Evolutionary conservation across 2,888 invertebrate genomes (phyloP).

Genomic region (Pterobdella sp.): DNA sequence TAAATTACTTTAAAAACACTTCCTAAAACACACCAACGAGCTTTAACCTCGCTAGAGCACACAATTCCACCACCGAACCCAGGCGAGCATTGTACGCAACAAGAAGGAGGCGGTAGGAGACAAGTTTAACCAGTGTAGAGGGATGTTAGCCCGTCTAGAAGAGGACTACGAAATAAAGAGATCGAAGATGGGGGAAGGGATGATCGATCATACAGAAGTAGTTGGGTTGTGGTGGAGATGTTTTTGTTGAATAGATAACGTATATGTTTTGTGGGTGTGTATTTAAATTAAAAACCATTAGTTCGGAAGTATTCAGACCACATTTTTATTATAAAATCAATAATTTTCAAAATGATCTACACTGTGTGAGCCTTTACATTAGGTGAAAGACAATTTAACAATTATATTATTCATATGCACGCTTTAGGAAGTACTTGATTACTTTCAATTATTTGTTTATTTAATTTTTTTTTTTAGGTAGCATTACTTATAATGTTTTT

Average conservation of each 20-base stretch:
- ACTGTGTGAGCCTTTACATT: no score
- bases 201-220: neutral
- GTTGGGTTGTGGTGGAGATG: neutral
- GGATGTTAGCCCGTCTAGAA: neutral
- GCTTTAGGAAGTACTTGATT: no score
- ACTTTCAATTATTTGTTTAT: no score
- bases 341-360: no score
- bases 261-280: neutral
- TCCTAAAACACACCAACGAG: neutral
- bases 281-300: no score
- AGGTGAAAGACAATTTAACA: no score
- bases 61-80: neutral
- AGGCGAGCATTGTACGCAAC: slow-evolving; percentile 25
- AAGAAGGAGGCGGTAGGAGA: slow-evolving; percentile 22
- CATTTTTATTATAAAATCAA: no score
- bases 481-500: no score
- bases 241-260: neutral
- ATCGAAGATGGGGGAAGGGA: slow-evolving; percentile 10
- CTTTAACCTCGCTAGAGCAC: neutral
- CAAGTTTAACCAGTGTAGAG: slow-evolving; percentile 6
- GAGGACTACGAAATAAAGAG: slow-evolving; percentile 13
- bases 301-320: no score
- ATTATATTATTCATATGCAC: no score
- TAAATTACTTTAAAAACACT: no score
- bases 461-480: no score